Evolutionary conservation across 1,140 invertebrate genomes (phyloP).

Genomic region (Oscheius sp.): DNA sequence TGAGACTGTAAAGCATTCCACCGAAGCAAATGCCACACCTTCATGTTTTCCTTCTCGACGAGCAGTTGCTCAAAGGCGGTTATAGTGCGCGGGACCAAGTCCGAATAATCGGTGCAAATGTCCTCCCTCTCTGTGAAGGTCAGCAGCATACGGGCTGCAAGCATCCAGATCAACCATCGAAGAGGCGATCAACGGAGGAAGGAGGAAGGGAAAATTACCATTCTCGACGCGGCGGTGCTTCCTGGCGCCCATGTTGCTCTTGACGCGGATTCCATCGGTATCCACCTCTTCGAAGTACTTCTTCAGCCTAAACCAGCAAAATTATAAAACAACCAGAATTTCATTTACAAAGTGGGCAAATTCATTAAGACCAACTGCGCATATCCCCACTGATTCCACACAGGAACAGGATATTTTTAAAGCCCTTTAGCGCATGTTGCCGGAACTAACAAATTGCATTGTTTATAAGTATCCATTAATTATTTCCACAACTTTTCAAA

Average conservation of each 20-base stretch:
- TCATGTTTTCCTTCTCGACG: constrained; percentile 52
- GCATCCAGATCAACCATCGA: no score
- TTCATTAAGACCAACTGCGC: neutral
- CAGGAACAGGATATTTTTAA: neutral
- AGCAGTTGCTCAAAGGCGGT: constrained; percentile 56
- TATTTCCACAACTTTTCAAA: neutral
- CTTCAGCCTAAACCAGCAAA: neutral
- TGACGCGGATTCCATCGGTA: constrained; percentile 42
- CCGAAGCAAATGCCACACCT: constrained; percentile 34
- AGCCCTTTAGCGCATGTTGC: no score
- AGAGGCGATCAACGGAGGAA: constrained; percentile 3
- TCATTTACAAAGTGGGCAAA: neutral
- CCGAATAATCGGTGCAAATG: constrained; percentile 53
- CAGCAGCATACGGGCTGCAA: constrained; percentile 41
- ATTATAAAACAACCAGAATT: neutral
- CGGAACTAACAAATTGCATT: no score
- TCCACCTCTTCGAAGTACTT: constrained; percentile 16
- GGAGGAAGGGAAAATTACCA: constrained; percentile 34
- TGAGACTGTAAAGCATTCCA: no score
- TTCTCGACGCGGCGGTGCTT: constrained; percentile 57
- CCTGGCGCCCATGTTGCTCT: constrained; percentile 55
- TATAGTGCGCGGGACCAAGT: constrained; percentile 48
- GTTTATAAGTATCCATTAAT: neutral
- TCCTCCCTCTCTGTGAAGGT: constrained; percentile 51
- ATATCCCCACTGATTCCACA: neutral